Conservation (phyloP, 2,888 invertebrate species). For the Mayetiola destructor region DNA sequence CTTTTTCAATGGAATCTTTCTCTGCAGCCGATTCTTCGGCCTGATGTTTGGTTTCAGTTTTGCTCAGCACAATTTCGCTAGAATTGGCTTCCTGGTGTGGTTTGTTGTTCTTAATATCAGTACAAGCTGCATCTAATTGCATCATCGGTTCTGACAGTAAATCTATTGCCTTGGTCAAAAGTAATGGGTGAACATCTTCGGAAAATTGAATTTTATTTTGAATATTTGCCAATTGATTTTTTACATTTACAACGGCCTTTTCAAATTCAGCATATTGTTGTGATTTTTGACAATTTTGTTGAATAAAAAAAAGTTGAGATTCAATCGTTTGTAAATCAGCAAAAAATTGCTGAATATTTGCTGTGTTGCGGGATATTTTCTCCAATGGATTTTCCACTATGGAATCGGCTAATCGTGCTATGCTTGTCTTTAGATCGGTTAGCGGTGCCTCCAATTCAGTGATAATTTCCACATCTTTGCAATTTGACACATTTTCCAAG, state of each 20-base stretch:
- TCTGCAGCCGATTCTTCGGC: neutral
- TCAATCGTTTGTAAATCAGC: constrained; percentile 8
- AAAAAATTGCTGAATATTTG: constrained; percentile 11
- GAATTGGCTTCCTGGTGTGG: neutral
- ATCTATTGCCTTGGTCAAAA: neutral
- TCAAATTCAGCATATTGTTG: neutral
- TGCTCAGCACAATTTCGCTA: neutral
- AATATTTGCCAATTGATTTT: neutral
- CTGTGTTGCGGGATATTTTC: constrained; percentile 5
- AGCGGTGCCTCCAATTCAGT: neutral
- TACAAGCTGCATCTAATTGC: neutral
- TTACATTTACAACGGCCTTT: neutral
- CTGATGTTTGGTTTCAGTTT: neutral
- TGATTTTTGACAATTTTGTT: neutral
- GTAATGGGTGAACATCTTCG: neutral
- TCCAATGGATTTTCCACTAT: neutral
- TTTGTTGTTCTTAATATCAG: neutral
- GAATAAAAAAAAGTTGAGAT: constrained; percentile 14
- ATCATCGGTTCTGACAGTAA: neutral
- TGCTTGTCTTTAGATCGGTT: neutral
- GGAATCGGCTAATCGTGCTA: neutral
- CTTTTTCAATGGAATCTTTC: neutral
- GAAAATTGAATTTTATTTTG: constrained; percentile 9
- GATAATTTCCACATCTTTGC: neutral
- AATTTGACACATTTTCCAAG: neutral